Percentiles rank a stretch among this genome's conserved stretches.
These are phyloP conservation scores for Paramuricea clavata DNA, from an alignment of 92 coral and sea anemone genomes.

Conservation along the genomic window DNA sequence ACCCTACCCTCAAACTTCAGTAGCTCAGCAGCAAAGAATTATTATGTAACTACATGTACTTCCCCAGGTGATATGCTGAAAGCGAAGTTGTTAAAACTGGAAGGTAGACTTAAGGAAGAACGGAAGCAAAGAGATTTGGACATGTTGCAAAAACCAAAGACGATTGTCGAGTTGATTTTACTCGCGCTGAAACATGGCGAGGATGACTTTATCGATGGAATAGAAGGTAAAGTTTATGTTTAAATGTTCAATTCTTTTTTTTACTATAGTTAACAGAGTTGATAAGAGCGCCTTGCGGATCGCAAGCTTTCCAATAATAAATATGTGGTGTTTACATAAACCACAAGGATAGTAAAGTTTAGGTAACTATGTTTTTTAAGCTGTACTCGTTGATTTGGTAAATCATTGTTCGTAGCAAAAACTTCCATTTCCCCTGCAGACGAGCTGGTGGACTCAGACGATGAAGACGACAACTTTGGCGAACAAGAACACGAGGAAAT, in stretches of 20 bases:
- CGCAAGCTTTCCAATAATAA: too few species aligned
- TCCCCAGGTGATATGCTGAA: neutral
- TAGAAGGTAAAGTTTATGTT: slow-evolving; percentile 2
- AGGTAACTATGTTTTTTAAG: too few species aligned
- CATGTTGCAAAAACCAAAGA: slow-evolving; percentile 8
- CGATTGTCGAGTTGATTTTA: slow-evolving; percentile 2
- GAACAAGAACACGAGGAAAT: slow-evolving; percentile 36
- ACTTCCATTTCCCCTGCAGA: neutral
- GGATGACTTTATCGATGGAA: neutral
- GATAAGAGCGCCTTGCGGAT: too few species aligned
- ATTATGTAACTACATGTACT: too few species aligned
- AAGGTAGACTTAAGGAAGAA: slow-evolving; percentile 9
- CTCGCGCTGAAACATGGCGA: slow-evolving; percentile 29
- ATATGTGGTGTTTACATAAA: too few species aligned
- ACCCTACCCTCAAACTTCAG: too few species aligned
- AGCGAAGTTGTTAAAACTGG: slow-evolving; percentile 12
- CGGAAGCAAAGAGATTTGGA: slow-evolving; percentile 4
- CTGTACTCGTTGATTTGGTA: too few species aligned
- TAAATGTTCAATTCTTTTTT: too few species aligned
- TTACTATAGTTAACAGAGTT: too few species aligned
- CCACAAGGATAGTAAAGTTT: too few species aligned
- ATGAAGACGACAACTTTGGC: slow-evolving; percentile 10
- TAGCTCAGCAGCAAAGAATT: too few species aligned
- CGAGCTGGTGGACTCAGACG: neutral
- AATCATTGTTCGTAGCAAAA: neutral